Percentiles rank a stretch among this genome's conserved stretches.
These are phyloP conservation scores for Narcine bancroftii DNA, from an alignment of 2,113 vertebrate genomes.

Conservation along the genomic window DNA sequence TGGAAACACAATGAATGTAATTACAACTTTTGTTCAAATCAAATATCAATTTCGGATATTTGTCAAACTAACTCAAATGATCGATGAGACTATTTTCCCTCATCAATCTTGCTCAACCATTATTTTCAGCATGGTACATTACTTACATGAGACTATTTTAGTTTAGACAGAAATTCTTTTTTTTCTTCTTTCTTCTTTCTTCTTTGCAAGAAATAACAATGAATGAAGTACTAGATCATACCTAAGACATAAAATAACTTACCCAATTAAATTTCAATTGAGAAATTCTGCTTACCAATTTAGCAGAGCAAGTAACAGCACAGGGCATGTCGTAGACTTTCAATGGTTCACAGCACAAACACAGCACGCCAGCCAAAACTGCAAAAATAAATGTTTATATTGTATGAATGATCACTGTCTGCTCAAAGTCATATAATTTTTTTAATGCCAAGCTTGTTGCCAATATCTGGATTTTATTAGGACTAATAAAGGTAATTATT, in stretches of 20 bases:
- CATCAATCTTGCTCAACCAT: background rate
- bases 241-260: background rate
- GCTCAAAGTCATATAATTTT: background rate
- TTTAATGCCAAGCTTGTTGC: background rate
- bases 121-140: background rate
- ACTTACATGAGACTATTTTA: background rate
- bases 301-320: background rate
- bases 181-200: too few species aligned
- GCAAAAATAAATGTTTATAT: background rate
- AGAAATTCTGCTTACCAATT: background rate
- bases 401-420: background rate
- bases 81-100: background rate
- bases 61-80: background rate
- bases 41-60: background rate
- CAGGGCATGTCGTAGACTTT: background rate
- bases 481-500: background rate
- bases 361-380: background rate
- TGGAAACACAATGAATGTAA: background rate
- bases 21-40: background rate
- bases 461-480: background rate
- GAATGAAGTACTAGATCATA: background rate
- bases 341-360: background rate
- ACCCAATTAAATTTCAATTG: background rate
- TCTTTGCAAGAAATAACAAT: background rate
- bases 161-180: background rate